Evolutionary conservation across 2,113 vertebrate genomes (phyloP), one percentile per base, ranked within the genome.

Genomic region (Tichodroma muraria): DNA sequence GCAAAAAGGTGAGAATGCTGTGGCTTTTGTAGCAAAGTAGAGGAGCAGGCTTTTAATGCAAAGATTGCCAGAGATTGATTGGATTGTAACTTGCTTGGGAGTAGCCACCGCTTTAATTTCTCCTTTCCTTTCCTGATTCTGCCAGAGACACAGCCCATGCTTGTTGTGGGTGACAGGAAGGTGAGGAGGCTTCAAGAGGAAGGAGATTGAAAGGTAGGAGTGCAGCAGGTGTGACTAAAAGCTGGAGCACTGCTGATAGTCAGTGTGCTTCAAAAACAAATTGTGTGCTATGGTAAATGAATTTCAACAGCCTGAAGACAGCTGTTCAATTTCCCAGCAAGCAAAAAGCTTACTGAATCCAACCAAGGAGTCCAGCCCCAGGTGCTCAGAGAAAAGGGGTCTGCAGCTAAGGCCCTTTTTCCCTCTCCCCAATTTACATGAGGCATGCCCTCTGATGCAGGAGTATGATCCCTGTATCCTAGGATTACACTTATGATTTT

Each of bases 121-220:
- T 89, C 24, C 25, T 81, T 70, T 82, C 23, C 8, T 27, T 83
- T 91, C 22, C 42, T 57, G 33, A 63, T 70, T 66, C 66, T 85
- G 81, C 61, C 14, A 6, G 52, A 79, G 75, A 38, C 52, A 63
- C 6, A 20, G 20, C 28, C 20, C 10, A 15, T 18, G 27, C 22
- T 66, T 52, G 16, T 59, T 59, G 59, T 0, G 0, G 5, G 16
- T 0, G 0, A 85, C 0, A 0, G 60, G 28, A 44, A 70, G 44
- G 52, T 38, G 49, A 82, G 33, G 35, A 71, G 21, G 15, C 80
- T 86, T 83, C 23, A 27, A 38, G 30, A 42, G 28, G 42, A 84
- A 27, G 2, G 14, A 37, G n/a, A 57, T 0, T 22, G 42, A 80
- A 72, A 92, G 21, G 42, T 28, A 61, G 59, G 68, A 92, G n/a